Percentiles rank a stretch among this genome's conserved stretches.
These are phyloP conservation scores for Laticauda laticaudata DNA, from an alignment of 2,113 vertebrate genomes.

Conservation along the genomic window DNA sequence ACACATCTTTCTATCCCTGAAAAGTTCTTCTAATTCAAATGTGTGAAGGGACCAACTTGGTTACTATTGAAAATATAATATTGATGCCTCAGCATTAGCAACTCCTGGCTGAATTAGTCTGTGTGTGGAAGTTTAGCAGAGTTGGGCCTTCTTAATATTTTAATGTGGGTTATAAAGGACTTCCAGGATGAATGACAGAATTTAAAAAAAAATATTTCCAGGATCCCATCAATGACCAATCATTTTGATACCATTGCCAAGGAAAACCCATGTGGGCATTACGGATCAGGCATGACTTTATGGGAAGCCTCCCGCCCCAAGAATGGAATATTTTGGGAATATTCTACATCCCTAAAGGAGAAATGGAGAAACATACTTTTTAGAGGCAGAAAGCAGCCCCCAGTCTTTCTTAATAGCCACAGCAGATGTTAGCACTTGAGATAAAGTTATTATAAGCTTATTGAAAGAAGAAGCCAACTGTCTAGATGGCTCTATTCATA, in stretches of 20 bases:
- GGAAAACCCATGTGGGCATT: no score
- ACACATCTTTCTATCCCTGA: conserved; percentile 19
- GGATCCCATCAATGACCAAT: neutral
- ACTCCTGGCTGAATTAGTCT: neutral
- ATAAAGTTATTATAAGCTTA: no score
- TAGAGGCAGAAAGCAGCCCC: no score
- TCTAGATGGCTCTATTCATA: no score
- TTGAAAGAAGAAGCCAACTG: no score
- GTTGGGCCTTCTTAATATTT: neutral
- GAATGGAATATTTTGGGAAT: no score
- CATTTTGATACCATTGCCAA: neutral
- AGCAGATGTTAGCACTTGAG: no score
- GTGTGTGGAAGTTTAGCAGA: neutral
- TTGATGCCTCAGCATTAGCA: neutral
- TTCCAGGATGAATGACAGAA: neutral
- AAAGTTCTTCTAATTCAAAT: neutral
- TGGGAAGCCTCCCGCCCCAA: no score
- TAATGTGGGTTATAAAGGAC: neutral
- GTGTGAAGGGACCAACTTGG: neutral
- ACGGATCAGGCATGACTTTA: no score
- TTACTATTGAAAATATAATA: neutral
- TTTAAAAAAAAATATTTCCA: neutral
- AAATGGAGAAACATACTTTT: no score
- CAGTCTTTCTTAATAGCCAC: no score
- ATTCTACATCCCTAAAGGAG: no score